phyloP scores from a whole-genome alignment of 2,888 invertebrate species.

The Ceriagrion tenellum region DNA sequence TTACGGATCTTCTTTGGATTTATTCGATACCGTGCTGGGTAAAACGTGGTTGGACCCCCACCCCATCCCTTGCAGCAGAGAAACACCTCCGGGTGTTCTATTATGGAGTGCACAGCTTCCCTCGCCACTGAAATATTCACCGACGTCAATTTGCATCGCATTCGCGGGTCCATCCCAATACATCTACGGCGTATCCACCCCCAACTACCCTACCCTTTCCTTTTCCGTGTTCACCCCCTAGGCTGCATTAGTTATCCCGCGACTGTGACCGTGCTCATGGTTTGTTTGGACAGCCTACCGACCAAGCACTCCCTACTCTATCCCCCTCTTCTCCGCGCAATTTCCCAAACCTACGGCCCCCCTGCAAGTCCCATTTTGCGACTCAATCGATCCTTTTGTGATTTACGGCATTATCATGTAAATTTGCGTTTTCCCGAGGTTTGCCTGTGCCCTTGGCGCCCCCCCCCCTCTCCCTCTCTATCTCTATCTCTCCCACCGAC shows the following conservation, averaged over 20 bases:
- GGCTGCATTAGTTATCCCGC: constrained; percentile 9
- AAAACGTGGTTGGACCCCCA: not conserved
- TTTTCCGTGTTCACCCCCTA: not conserved
- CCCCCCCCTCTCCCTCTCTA: not conserved
- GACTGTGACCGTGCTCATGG: not conserved
- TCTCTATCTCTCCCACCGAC: not conserved
- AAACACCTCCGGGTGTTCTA: not conserved
- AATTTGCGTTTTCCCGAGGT: constrained; percentile 13
- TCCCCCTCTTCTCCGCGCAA: not conserved
- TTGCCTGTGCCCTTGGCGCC: not conserved
- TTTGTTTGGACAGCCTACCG: not conserved
- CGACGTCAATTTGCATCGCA: constrained; percentile 25
- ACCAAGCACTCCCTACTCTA: not conserved
- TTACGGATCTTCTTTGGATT: not conserved
- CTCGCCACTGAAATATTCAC: constrained; percentile 12
- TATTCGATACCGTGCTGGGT: not conserved
- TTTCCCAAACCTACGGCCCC: not conserved
- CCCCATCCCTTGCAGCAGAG: not conserved
- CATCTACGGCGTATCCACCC: not conserved
- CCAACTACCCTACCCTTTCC: not conserved
- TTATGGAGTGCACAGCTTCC: constrained; percentile 8
- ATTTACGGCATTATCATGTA: constrained; percentile 36
- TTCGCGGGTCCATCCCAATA: not conserved
- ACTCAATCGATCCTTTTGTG: constrained; percentile 18
- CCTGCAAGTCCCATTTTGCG: not conserved